Evolutionary conservation across 2,797 vertebrate genomes (phyloP), one percentile per base, ranked within the genome.

Genomic region (Lutjanus campechanus): DNA sequence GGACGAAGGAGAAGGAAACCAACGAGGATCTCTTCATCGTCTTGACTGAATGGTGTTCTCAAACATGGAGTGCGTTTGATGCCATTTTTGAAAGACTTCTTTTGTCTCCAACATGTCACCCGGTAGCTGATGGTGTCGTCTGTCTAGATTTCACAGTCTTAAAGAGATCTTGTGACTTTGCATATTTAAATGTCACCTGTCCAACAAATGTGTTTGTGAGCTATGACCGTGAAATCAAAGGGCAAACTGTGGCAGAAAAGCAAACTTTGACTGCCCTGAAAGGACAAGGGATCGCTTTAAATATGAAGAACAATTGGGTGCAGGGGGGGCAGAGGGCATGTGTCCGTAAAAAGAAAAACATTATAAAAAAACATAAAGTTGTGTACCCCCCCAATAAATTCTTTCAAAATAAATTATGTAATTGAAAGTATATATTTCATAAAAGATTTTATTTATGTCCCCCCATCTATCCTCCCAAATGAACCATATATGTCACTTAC

Each of bases 101-200:
- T 84, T 90, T 70, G 61, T 85, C 65, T 85, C 46, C 55, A 84
- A 84, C 82, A 61, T 76, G 74, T 88, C 78, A 83, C 76, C 76
- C 55, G 46, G 83, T 91, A 90, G 86, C 87, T 83, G 80, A 88
- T 77, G 74, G 67, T 79, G 83, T 88, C 79, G 68, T 90, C 73
- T 62, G 58, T 87, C 79, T 79, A 69, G 79, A 86, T 88, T 76
- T 86, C 71, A 84, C 80, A 76, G 43, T 55, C 71, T 77, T 78
- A 53, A 72, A 47, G 49, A 64, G 69, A 69, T 77, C 54, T n/a
- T 76, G 66, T 85, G 81, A 88, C 82, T 84, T 76, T 82, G 69
- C 78, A 82, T 85, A 84, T 91, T 84, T 58, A 85, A 90, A 87
- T 87, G 72, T 87, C 85, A 65, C 61, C 75, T 69, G 55, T 77